Evolutionary conservation across 2,888 invertebrate species (phyloP).

Genomic region (Leptinotarsa rubiginosa): DNA sequence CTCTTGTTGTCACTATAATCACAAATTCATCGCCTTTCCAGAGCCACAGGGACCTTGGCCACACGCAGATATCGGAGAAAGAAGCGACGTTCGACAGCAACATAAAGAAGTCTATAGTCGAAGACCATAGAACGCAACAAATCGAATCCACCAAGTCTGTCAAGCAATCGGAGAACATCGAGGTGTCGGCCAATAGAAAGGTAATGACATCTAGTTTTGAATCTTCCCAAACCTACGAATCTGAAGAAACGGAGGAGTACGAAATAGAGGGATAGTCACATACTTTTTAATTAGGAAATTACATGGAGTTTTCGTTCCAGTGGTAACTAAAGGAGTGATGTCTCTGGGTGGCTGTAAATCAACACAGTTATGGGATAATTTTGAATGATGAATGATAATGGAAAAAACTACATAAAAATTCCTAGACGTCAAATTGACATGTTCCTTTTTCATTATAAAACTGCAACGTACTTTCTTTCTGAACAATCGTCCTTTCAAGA

Average conservation of each 20-base stretch:
- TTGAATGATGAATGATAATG: too few relatives aligned
- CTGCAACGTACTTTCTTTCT: too few relatives aligned
- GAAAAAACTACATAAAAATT: too few relatives aligned
- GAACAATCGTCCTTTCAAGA: too few relatives aligned
- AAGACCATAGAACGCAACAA: conserved; percentile 60
- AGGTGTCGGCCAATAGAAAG: conserved; percentile 60
- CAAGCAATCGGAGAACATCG: conserved; percentile 56
- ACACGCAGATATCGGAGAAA: conserved; percentile 62
- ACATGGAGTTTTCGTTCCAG: background rate
- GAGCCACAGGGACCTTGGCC: conserved; percentile 62
- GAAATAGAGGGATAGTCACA: conserved; percentile 56
- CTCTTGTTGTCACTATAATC: background rate
- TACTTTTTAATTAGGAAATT: background rate
- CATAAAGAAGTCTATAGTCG: conserved; percentile 61
- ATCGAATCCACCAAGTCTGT: conserved; percentile 60
- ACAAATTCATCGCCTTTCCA: conserved; percentile 49
- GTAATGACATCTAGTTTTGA: conserved; percentile 61
- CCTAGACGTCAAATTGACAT: too few relatives aligned
- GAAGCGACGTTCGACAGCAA: conserved; percentile 62
- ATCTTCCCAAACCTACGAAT: conserved; percentile 63
- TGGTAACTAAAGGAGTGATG: background rate
- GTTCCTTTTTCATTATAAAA: too few relatives aligned
- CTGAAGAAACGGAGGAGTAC: conserved; percentile 65
- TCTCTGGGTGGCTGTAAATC: background rate
- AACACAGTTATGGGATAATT: too few relatives aligned